These are phyloP conservation scores for Sarcophaga bullata DNA, from an alignment of 1,140 invertebrate genomes.

Conservation along the genomic window DNA sequence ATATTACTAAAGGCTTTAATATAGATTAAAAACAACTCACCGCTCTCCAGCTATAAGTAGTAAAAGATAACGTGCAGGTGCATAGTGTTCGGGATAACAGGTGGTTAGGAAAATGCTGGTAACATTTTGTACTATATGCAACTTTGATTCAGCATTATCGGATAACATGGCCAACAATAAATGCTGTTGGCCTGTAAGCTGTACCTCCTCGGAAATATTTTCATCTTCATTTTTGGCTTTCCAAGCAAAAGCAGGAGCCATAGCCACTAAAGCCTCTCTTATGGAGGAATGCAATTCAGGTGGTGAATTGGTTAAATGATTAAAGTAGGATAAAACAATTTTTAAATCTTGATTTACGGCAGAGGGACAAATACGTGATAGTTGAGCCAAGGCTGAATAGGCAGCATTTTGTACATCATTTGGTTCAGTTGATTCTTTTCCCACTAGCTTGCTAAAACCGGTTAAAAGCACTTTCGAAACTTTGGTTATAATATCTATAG, in stretches of 20 bases:
- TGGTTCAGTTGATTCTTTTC: constrained; percentile 68
- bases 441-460: constrained; percentile 77
- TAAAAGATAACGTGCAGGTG: constrained; percentile 84
- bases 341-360: constrained; percentile 72
- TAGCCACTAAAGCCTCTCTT: constrained; percentile 77
- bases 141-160: constrained; percentile 73
- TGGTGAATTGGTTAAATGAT: constrained; percentile 68
- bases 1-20: not conserved
- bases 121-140: constrained; percentile 80
- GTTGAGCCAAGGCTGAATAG: constrained; percentile 61
- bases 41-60: constrained; percentile 85
- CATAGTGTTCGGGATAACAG: constrained; percentile 83
- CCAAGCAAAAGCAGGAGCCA: constrained; percentile 75
- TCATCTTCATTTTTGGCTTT: constrained; percentile 51
- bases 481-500: constrained; percentile 70
- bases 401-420: constrained; percentile 64
- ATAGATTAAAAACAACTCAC: constrained; percentile 66
- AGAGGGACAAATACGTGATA: constrained; percentile 75
- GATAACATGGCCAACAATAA: constrained; percentile 67
- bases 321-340: constrained; percentile 64
- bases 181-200: constrained; percentile 68
- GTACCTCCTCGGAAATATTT: constrained; percentile 46
- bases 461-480: constrained; percentile 75
- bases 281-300: constrained; percentile 74
- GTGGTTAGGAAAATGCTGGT: constrained; percentile 84